These are phyloP conservation scores for Solea solea DNA, from an alignment of 2,113 vertebrate species.

Conservation along the genomic window DNA sequence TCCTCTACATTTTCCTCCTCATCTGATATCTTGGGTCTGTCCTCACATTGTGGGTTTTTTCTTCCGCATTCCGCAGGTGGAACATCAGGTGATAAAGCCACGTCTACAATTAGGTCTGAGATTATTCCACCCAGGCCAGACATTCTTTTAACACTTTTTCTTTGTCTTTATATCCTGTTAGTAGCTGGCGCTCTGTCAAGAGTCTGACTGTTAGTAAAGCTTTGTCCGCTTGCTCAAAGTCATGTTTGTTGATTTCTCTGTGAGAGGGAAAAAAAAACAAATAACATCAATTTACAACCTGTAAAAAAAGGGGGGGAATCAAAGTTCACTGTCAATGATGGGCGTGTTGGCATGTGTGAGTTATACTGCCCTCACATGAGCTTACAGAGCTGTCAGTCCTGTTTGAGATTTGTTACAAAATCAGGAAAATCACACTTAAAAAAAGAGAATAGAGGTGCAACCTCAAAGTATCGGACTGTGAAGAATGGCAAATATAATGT, in stretches of 20 bases:
- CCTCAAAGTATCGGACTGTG: no score
- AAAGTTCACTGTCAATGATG: conserved; percentile 50
- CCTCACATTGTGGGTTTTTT: conserved; percentile 26
- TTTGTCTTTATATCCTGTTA: background rate
- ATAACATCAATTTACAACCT: background rate
- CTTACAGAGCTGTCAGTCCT: no score
- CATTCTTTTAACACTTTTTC: conserved; percentile 38
- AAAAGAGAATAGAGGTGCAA: no score
- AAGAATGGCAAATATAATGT: no score
- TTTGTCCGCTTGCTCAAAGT: conserved; percentile 1
- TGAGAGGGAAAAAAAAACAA: background rate
- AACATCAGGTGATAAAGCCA: background rate
- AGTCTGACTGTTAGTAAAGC: conserved; percentile 14
- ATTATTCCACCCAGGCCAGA: conserved; percentile 26
- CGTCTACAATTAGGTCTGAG: conserved; percentile 9
- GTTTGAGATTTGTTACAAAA: no score
- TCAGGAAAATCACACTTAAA: no score
- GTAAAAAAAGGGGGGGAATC: background rate
- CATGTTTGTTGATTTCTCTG: conserved; percentile 44
- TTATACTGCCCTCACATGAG: background rate
- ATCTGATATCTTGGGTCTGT: background rate
- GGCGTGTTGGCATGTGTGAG: conserved; percentile 27
- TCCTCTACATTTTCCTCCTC: background rate
- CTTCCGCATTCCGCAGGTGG: conserved; percentile 8
- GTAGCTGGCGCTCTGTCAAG: background rate